Evolutionary conservation across 2,113 vertebrate species (phyloP), one percentile per base, ranked within the genome.

Genomic region (Melanerpes aurifrons): DNA sequence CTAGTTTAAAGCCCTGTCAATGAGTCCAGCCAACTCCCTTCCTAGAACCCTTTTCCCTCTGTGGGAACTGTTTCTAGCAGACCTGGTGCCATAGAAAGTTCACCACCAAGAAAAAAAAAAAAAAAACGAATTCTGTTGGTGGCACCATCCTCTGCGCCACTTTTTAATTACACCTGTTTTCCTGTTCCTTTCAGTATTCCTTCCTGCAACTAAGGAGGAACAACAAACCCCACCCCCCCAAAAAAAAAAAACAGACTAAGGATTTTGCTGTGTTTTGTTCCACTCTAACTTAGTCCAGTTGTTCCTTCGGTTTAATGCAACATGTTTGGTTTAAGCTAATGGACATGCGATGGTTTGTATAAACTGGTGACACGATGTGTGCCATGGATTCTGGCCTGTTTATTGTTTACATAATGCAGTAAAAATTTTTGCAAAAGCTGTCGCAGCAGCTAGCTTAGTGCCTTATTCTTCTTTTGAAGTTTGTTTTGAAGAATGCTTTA

Each of bases 271-370:
- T 0, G 0, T 45, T 62, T 80, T 67, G 37, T 87, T n/a, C 7
- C 28, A 35, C 7, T 62, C 13, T 43, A 61, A 72, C 28, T 48
- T 26, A 63, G 25, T 73, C 10, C 28, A 78, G 3, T 2, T 78
- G 19, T 66, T 67, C 6, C 0, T 0, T 19, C 63, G 3, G 8
- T 57, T 73, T 22, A 56, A 26, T 40, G 11, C 4, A 54, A 37
- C 37, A 10, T 29, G 70, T 90, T 61, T 74, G 4, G 15, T 86
- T 9, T 43, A 78, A 63, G 10, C 61, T 35, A 71, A 24, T 78
- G n/a, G 26, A n/a, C 8, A 32, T 83, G 37, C 1, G 29, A 22
- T 3, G 50, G 7, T 5, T 93, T 66, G 7, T 61, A 62, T 48
- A 17, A n/a, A 28, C 11, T 47, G 4, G 13, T 15, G 15, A 13